phyloP scores from a whole-genome alignment of 2,888 invertebrate genomes.

The Octonoba sinensis region DNA sequence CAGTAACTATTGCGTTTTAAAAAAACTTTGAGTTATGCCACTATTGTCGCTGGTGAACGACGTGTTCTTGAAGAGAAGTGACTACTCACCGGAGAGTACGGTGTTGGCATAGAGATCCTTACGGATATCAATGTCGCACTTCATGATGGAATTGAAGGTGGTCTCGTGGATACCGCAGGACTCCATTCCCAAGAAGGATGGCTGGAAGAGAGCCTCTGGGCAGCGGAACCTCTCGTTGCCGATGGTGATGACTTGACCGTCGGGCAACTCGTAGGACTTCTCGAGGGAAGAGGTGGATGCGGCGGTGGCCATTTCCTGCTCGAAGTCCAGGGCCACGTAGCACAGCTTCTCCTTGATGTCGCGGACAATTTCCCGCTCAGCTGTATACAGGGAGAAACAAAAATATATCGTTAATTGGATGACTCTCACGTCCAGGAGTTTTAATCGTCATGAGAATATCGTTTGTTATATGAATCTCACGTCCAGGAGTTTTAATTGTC shows the following conservation, averaged over 20 bases:
- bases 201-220: conserved; percentile 91
- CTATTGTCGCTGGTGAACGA: no score
- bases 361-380: conserved; percentile 87
- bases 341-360: conserved; percentile 96
- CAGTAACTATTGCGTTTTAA: no score
- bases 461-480: no score
- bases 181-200: conserved; percentile 88
- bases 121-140: conserved; percentile 93
- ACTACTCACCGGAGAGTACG: conserved; percentile 81
- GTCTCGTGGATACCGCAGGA: conserved; percentile 91
- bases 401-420: no score
- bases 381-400: conserved; percentile 63
- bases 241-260: conserved; percentile 90
- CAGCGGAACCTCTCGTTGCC: conserved; percentile 90
- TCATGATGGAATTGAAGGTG: conserved; percentile 94
- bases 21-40: no score
- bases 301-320: conserved; percentile 95
- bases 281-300: conserved; percentile 90
- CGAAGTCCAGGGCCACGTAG: conserved; percentile 93
- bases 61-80: no score
- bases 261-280: conserved; percentile 92
- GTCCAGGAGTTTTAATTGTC: no score
- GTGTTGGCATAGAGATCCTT: conserved; percentile 82
- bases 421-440: no score
- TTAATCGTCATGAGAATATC: no score